Evolutionary conservation across 2,797 vertebrate genomes (phyloP), one percentile per base, ranked within the genome.

Genomic region (Gambelia wislizenii): DNA sequence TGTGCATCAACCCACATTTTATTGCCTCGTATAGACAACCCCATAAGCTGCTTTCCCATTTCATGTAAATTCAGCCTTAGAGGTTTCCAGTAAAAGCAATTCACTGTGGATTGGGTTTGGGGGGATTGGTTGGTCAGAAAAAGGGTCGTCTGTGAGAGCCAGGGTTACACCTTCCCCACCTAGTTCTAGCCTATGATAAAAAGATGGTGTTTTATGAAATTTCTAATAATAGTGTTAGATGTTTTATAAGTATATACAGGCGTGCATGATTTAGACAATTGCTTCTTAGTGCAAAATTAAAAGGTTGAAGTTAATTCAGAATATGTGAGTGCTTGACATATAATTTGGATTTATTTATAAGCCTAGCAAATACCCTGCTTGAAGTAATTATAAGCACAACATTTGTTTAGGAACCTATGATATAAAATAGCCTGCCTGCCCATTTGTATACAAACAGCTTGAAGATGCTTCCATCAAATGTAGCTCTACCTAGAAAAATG

Each of bases 301-400:
- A 76, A 22, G 25, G 54, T 27, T 59, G 52, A 8, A 52, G 14
- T 87, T 79, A 67, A 14, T 47, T 25, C 13, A 69, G 76, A 78
- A 54, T 30, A 12, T 69, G 42, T 59, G 47, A 25, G 30, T 61
- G 33, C 44, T 16, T 79, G 47, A 25, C 69, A 25, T 78, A 64
- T 86, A 87, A 87, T 79, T 79, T 79, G n/a, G 76, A 12, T 22
- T 69, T 67, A 30, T 49, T 52, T 87, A 52, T 79, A 54, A 78
- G 33, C 33, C 30, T 76, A 16, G 52, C n/a, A 30, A n/a, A 47
- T 44, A 76, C 18, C 42, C 49, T 75, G 27, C 54, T 52, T 86
- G 85, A 36, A 79, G 75, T 78, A 22, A 86, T n/a, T 79, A 59
- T 27, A 86, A 36, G 22, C n/a, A 39, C 13, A 86, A 56, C 2